A percentile compares a stretch with the other conserved stretches of the same genome.
These are phyloP conservation scores for Chlamydotis undulata DNA, from an alignment of 2,113 vertebrate species.

Conservation along the genomic window DNA sequence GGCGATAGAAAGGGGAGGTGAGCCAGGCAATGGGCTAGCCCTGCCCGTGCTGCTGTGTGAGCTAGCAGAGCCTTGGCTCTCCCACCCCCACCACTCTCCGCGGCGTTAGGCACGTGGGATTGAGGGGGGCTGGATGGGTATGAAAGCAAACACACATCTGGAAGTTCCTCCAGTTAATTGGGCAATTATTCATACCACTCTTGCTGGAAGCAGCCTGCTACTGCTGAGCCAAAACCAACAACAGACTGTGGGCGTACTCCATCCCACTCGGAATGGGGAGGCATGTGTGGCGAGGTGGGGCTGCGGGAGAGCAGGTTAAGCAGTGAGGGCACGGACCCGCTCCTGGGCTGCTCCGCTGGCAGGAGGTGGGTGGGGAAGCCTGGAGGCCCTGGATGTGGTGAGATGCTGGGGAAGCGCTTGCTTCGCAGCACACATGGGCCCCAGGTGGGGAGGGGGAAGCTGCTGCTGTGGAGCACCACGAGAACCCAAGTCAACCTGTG, in stretches of 20 bases:
- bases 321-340: neutral
- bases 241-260: constrained; percentile 2
- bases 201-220: constrained; percentile 65
- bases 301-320: neutral
- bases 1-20: neutral
- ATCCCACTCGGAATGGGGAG: neutral
- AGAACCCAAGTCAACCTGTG: constrained; percentile 17
- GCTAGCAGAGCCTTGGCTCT: neutral
- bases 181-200: constrained; percentile 73
- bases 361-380: neutral
- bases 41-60: neutral
- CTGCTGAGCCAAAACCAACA: constrained; percentile 65
- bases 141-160: constrained; percentile 72
- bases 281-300: neutral
- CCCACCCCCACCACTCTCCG: neutral
- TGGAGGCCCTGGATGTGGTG: neutral
- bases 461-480: neutral
- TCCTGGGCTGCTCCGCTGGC: neutral
- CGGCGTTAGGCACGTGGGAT: constrained; percentile 1
- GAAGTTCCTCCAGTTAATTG: constrained; percentile 74
- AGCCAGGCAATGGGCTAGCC: neutral
- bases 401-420: neutral
- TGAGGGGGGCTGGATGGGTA: constrained; percentile 50
- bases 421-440: neutral
- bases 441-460: neutral